Percentiles rank a stretch among this genome's conserved stretches.
These are phyloP conservation scores for Malurus leucopterus DNA, from an alignment of 2,797 vertebrate species.

Conservation along the genomic window DNA sequence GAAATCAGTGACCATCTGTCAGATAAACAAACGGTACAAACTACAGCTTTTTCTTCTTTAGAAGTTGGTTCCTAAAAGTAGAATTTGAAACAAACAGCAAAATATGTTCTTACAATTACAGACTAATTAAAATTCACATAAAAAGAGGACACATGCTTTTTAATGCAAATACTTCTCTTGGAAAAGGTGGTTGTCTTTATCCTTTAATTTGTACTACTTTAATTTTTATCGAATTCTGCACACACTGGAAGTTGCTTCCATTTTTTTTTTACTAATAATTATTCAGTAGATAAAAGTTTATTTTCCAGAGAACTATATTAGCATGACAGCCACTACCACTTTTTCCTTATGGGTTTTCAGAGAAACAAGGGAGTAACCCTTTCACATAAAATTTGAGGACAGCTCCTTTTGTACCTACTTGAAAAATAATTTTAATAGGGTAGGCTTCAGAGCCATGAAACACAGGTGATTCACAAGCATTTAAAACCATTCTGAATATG, in stretches of 20 bases:
- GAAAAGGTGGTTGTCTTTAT: neutral
- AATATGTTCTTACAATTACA: neutral
- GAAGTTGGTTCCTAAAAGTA: neutral
- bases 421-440: neutral
- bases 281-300: neutral
- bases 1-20: neutral
- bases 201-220: neutral
- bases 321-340: neutral
- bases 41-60: neutral
- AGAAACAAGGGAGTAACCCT: neutral
- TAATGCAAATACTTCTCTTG: neutral
- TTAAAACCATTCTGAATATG: neutral
- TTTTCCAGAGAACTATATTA: neutral
- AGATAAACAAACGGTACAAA: neutral
- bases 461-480: neutral
- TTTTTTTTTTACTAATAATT: neutral
- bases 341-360: neutral
- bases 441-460: neutral
- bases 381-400: neutral
- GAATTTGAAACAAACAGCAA: neutral
- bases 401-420: neutral
- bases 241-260: accelerated
- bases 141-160: neutral
- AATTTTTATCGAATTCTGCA: neutral
- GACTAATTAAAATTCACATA: neutral